Evolutionary conservation across 2,797 vertebrate species (phyloP), one percentile per base, ranked within the genome.

Genomic region (Acanthis flammea): DNA sequence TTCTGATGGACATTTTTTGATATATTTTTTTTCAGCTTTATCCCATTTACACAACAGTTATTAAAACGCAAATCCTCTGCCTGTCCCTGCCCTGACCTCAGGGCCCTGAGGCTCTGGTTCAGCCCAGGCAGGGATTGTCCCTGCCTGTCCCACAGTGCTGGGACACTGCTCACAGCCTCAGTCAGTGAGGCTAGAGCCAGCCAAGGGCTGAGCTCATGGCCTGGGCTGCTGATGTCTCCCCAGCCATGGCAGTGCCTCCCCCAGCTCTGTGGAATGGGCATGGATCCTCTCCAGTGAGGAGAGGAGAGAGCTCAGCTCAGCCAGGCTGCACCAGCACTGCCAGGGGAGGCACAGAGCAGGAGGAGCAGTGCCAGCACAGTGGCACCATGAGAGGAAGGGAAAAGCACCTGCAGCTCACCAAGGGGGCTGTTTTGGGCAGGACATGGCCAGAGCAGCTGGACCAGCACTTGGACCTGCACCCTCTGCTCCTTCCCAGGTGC

Each of bases 151-250:
- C 73, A 15, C 14, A 35, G 39, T 12, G 35, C 16, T 21, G 21
- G 54, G 55, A 27, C 31, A 4, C 10, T 41, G 65, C 60, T 47
- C 78, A 13, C 58, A 47, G 58, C 71, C 21, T 1, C 30, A 45
- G 1, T 12, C 35, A 2, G 2, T 2, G 2, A 23, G 37, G 33
- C 0, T 12, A 23, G 16, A 3, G 13, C 19, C 23, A 53, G 55
- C 21, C 47, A 10, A 35, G 48, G 4, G 27, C 35, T 66, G 80
- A n/a, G 70, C 50, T 21, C 0, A 0, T 10, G 28, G 14, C 19
- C 33, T 13, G 44, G 71, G 37, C 53, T 41, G 14, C 35, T 17
- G 1, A 2, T 5, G 19, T 3, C 35, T 27, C 23, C 47, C 33
- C 16, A 33, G 12, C 57, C 57, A 6, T 0, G 50, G 33, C 47